Conservation (phyloP, 2,113 vertebrate genomes). For the Pseudois nayaur region DNA sequence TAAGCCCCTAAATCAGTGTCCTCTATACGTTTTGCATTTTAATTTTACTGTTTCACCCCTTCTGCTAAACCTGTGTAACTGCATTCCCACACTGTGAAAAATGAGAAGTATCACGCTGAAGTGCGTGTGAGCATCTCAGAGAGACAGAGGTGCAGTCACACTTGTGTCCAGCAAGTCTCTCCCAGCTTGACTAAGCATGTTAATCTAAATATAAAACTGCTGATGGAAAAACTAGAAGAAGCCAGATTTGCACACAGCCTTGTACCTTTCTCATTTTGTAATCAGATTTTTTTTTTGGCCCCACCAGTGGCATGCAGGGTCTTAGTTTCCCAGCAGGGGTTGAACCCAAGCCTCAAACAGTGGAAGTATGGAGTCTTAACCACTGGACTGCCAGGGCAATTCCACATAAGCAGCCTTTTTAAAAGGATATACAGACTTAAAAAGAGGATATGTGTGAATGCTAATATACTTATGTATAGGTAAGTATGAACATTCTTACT, state of each 20-base stretch:
- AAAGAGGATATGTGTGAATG: not conserved
- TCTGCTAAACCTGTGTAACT: not conserved
- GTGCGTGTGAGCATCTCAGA: not conserved
- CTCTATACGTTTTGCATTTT: not conserved
- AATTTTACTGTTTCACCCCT: not conserved
- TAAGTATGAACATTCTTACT: too few relatives aligned
- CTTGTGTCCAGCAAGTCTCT: not conserved
- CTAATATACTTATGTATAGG: too few relatives aligned
- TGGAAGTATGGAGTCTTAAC: not conserved
- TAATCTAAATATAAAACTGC: not conserved
- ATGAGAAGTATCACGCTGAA: not conserved
- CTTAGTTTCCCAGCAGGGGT: not conserved
- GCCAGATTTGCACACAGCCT: not conserved
- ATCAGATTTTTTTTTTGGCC: not conserved
- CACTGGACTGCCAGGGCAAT: not conserved
- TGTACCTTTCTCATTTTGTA: not conserved
- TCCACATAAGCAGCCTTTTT: not conserved
- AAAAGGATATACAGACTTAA: not conserved
- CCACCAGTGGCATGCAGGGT: not conserved
- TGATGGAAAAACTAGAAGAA: not conserved
- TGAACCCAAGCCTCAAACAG: not conserved
- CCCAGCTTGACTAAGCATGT: not conserved
- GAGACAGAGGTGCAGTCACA: not conserved
- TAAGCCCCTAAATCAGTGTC: not conserved
- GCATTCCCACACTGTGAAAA: not conserved